phyloP scores from a whole-genome alignment of 2,888 invertebrate genomes.

The Palloptera scutellata region DNA sequence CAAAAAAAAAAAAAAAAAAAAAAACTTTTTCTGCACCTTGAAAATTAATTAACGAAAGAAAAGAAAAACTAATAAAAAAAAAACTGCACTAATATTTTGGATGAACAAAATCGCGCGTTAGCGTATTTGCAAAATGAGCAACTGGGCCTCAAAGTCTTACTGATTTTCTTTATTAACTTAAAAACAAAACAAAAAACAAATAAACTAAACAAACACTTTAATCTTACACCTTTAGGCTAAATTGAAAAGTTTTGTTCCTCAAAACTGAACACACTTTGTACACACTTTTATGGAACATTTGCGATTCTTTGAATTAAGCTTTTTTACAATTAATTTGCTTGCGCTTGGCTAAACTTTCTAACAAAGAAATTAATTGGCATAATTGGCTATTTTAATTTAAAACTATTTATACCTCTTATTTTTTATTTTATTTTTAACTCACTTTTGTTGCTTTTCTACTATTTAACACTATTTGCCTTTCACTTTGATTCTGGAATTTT shows the following conservation, averaged over 20 bases:
- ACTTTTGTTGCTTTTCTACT: conserved; percentile 10
- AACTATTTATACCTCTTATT: not conserved
- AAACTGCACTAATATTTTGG: conserved; percentile 13
- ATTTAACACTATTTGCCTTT: not conserved
- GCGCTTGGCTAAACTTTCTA: conserved; percentile 29
- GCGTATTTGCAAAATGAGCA: conserved; percentile 19
- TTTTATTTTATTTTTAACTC: conserved; percentile 22
- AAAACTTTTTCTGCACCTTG: conserved; percentile 9
- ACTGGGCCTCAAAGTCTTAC: conserved; percentile 16
- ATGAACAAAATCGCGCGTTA: conserved; percentile 13
- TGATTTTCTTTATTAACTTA: not conserved
- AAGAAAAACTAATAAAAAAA: not conserved
- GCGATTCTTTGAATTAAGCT: conserved; percentile 15
- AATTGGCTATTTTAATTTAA: conserved; percentile 27
- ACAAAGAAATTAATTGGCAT: conserved; percentile 18
- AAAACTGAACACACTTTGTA: conserved; percentile 17
- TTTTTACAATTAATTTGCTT: conserved; percentile 37
- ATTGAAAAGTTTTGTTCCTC: not conserved
- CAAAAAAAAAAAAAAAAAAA: no score
- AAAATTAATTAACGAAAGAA: not conserved
- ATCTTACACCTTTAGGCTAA: conserved; percentile 2
- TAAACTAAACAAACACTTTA: conserved; percentile 7
- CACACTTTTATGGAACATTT: conserved; percentile 27
- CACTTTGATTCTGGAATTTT: no score
- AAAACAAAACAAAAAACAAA: not conserved